phyloP scores from a whole-genome alignment of 1,140 invertebrate genomes.

The Octopus sinensis region DNA sequence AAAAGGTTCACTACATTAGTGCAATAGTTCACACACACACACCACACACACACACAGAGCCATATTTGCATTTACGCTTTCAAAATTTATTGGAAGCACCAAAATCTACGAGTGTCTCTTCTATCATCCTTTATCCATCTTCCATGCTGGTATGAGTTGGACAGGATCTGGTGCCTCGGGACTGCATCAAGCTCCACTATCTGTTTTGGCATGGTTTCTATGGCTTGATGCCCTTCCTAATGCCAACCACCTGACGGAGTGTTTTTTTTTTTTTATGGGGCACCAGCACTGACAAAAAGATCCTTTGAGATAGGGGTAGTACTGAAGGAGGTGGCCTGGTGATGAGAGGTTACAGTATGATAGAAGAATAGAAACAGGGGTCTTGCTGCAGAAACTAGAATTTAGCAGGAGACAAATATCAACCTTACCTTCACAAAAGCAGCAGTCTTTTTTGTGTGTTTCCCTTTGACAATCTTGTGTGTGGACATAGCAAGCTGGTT shows the following conservation, averaged over 20 bases:
- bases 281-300: neutral
- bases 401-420: neutral
- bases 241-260: neutral
- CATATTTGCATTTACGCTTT: too few species aligned
- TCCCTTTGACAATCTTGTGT: slow-evolving; percentile 69
- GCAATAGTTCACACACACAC: too few species aligned
- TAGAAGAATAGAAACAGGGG: neutral
- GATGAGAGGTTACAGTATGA: neutral
- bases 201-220: too few species aligned
- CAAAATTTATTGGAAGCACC: too few species aligned
- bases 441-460: slow-evolving; percentile 76
- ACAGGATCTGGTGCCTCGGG: too few species aligned
- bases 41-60: too few species aligned
- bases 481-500: slow-evolving; percentile 76
- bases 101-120: too few species aligned
- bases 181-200: too few species aligned
- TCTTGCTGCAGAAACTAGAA: neutral
- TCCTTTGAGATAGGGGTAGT: neutral
- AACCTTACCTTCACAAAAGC: slow-evolving; percentile 71
- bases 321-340: neutral
- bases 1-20: too few species aligned
- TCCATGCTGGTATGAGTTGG: too few species aligned
- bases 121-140: too few species aligned
- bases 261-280: neutral
- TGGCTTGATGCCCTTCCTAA: too few species aligned